These are phyloP conservation scores for Euwallacea fornicatus DNA, from an alignment of 1,140 invertebrate species.

Conservation along the genomic window DNA sequence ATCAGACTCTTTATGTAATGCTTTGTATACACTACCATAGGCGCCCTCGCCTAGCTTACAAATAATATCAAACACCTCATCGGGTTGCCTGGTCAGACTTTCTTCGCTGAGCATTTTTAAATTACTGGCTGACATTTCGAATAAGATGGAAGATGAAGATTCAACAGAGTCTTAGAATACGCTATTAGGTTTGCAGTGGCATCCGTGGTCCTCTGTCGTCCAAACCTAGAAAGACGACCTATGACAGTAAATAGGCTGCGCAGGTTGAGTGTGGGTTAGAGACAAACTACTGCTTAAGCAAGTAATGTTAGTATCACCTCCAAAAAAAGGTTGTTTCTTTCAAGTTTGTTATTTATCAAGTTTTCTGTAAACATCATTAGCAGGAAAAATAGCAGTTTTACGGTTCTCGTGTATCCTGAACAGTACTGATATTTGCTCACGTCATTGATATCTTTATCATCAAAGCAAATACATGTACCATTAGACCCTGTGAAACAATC, in stretches of 20 bases:
- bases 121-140: constrained; percentile 61
- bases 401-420: too few species aligned
- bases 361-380: too few species aligned
- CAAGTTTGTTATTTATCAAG: too few species aligned
- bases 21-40: constrained; percentile 70
- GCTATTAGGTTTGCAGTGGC: not conserved
- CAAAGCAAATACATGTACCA: too few species aligned
- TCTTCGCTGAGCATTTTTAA: constrained; percentile 95
- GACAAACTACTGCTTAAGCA: constrained; percentile 4
- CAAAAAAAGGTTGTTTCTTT: too few species aligned
- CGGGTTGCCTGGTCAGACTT: constrained; percentile 91
- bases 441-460: too few species aligned
- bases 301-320: constrained; percentile 1
- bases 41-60: constrained; percentile 97
- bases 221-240: constrained; percentile 39
- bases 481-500: too few species aligned
- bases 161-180: constrained; percentile 10
- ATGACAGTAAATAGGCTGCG: constrained; percentile 32
- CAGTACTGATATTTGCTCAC: too few species aligned
- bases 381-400: too few species aligned
- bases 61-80: constrained; percentile 98
- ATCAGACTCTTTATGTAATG: constrained; percentile 95
- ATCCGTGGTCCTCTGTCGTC: constrained; percentile 2
- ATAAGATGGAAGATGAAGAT: not conserved
- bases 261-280: constrained; percentile 11